Base-by-base conservation (phyloP, 2,888 invertebrate genomes). In the Apotomis turbidana region DNA sequence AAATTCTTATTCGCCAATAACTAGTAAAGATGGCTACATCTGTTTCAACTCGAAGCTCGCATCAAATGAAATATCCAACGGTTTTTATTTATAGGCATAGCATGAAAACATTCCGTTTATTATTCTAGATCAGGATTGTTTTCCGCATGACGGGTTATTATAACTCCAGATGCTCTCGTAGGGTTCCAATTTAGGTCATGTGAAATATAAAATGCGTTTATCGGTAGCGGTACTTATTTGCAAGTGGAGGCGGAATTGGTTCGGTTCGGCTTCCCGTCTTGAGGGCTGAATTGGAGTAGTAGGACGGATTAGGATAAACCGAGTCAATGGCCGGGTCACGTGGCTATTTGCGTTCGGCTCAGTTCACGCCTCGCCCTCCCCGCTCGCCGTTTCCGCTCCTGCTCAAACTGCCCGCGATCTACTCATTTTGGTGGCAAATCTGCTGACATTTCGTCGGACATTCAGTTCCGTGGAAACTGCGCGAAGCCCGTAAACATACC, bases 241-340 rank as follows among this genome's bases (percentile, higher is more conserved):
- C 66, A 63, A 13, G 74, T 75, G 76, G 77, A 76, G 75, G 79
- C 79, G 81, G 79, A 82, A 82, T 77, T 79, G 79, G 77, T 79
- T 81, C 64, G 79, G 77, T 79, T 81, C 64, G 68, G 75, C 77
- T 78, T 74, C 80, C 80, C 80, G 80, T 81, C 78, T 85, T 81
- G 83, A 81, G 82, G 81, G 79, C 83, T 86, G 87, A 93, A 90
- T 84, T 93, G 87, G 93, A 93, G 90, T 93, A 93, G 93, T 93
- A 87, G 93, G 91, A 88, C 93, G 91, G 92, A 90, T 93, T 91
- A 93, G 93, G 92, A 91, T 89, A 90, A 91, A 89, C 88, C 90
- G 89, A 93, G 93, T 93, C 93, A 93, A 93, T 87, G 93, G 91
- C 93, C 93, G 93, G 93, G 93, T 93, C 93, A 92, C 88, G 85